These are phyloP conservation scores for Girardinichthys multiradiatus DNA, from an alignment of 2,113 vertebrate species.

Conservation along the genomic window DNA sequence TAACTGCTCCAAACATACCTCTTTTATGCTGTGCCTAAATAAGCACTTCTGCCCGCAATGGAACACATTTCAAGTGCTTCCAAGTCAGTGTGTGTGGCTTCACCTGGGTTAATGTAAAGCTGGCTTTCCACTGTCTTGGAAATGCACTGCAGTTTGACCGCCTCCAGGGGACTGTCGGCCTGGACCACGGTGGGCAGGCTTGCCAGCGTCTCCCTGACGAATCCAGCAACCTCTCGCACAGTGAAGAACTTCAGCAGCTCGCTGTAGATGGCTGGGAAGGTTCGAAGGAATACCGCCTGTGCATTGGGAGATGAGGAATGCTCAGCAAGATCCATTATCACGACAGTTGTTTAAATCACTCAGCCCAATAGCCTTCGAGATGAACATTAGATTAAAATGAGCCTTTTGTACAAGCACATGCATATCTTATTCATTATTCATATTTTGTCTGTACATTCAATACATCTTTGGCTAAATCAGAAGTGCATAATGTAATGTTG, in stretches of 20 bases:
- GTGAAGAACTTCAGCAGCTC: constrained; percentile 97
- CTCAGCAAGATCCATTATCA: background rate
- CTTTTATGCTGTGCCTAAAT: too few species aligned
- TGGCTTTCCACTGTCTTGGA: constrained; percentile 95
- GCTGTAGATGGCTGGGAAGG: constrained; percentile 90
- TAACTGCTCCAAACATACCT: too few species aligned
- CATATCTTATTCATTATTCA: rapidly evolving
- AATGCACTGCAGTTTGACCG: constrained; percentile 95
- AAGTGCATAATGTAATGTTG: background rate
- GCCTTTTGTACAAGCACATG: background rate
- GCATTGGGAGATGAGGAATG: background rate
- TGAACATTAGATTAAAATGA: background rate
- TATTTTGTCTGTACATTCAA: background rate
- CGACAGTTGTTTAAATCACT: background rate
- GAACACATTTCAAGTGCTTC: too few species aligned
- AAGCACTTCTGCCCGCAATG: too few species aligned
- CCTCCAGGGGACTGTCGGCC: constrained; percentile 91
- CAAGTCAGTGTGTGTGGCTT: background rate
- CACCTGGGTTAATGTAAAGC: constrained; percentile 94
- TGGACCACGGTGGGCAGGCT: constrained; percentile 88
- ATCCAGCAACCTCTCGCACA: constrained; percentile 92
- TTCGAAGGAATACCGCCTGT: constrained; percentile 94
- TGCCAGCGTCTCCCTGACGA: constrained; percentile 93
- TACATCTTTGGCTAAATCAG: constrained; percentile 8
- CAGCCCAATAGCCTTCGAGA: constrained; percentile 3